Percentiles rank a stretch among this genome's conserved stretches.
These are phyloP conservation scores for Pluvianellus socialis DNA, from an alignment of 2,113 vertebrate species.

Conservation along the genomic window DNA sequence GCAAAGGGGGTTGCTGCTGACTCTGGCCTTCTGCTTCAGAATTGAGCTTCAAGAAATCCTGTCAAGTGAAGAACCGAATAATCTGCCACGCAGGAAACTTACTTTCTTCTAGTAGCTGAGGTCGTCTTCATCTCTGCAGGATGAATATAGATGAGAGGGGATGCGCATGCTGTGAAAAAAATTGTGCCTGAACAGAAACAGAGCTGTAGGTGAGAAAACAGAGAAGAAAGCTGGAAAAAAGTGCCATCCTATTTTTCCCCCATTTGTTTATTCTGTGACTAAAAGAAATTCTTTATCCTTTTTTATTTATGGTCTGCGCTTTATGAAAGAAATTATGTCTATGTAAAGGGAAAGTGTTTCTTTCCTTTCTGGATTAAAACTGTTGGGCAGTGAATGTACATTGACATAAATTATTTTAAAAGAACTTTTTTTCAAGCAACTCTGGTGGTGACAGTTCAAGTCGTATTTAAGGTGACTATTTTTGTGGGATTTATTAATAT, in stretches of 20 bases:
- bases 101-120: background rate
- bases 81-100: background rate
- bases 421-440: background rate
- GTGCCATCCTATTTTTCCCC: fast-evolving
- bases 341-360: background rate
- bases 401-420: background rate
- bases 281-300: background rate
- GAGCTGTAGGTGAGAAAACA: background rate
- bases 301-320: background rate
- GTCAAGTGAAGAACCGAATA: background rate
- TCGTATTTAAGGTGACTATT: background rate
- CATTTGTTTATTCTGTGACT: background rate
- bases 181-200: background rate
- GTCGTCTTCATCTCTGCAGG: background rate
- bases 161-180: background rate
- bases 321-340: background rate
- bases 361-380: background rate
- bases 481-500: background rate
- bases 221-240: background rate
- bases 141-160: background rate
- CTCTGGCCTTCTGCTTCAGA: background rate
- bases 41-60: background rate
- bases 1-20: background rate
- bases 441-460: background rate
- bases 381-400: background rate